These are phyloP conservation scores for Epirrhoe alternata DNA, from an alignment of 2,888 invertebrate species.

Conservation along the genomic window DNA sequence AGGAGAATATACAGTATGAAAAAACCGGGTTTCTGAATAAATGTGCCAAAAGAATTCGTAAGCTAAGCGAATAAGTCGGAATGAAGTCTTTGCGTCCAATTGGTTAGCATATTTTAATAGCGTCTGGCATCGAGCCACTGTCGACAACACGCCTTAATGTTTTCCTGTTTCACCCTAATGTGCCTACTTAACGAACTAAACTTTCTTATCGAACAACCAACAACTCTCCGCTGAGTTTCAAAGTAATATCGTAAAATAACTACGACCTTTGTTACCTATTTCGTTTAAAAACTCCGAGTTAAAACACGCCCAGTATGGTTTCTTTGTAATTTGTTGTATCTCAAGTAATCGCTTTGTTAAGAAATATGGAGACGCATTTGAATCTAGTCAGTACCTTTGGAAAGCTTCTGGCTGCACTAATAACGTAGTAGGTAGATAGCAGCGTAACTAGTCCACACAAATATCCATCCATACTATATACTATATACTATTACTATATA, in stretches of 20 bases:
- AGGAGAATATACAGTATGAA: neutral
- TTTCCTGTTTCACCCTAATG: conserved; percentile 81
- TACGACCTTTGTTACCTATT: conserved; percentile 55
- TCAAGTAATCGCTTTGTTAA: conserved; percentile 2
- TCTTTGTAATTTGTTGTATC: conserved; percentile 26
- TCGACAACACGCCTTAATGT: conserved; percentile 76
- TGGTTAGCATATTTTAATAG: conserved; percentile 80
- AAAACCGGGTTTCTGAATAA: conserved; percentile 10
- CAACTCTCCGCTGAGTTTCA: conserved; percentile 65
- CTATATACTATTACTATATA: too few relatives aligned
- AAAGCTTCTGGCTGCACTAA: too few relatives aligned
- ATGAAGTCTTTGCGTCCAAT: conserved; percentile 72
- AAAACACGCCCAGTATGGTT: conserved; percentile 20
- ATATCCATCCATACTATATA: too few relatives aligned
- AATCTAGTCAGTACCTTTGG: too few relatives aligned
- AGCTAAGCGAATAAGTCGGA: conserved; percentile 55
- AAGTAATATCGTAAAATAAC: conserved; percentile 70
- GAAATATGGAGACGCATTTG: neutral
- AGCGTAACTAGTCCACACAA: too few relatives aligned
- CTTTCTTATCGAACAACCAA: conserved; percentile 80
- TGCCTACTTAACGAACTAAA: conserved; percentile 82
- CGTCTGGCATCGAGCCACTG: conserved; percentile 77
- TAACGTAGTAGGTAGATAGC: too few relatives aligned
- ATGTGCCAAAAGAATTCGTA: conserved; percentile 52
- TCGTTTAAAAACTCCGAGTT: conserved; percentile 49